Base-by-base conservation (phyloP, 1,140 invertebrate genomes). In the Helicoverpa zea region DNA sequence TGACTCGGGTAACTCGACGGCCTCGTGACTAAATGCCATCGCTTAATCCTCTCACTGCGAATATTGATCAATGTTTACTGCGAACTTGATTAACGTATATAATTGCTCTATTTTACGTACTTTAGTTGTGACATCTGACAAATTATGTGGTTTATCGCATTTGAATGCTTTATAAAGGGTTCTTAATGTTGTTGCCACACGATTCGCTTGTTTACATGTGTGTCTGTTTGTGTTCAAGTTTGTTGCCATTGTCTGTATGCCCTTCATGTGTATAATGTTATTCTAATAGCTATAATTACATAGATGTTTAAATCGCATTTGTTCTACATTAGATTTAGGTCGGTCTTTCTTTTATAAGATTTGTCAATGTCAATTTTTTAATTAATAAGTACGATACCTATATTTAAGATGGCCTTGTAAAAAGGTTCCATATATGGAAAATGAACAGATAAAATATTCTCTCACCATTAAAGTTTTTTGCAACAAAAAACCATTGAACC, bases 11-110 rank as follows among this genome's bases (percentile, higher is more conserved):
- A 35, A 85, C 81, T 77, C 43, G 81, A 14, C 68, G 83, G 82
- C 87, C 87, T 88, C 79, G 87, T 81, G 72, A 82, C 56, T 81
- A 83, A 83, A 88, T 85, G 79, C 68, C 83, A 87, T 84, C 79
- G 81, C 81, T 72, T 84, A 81, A 81, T 88, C 84, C 86, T 86
- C 83, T 87, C 84, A 87, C 87, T 66, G 16, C 35, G 5, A 56
- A 73, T 77, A 77, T 77, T 49, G 61, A 47, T 52, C 52, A 66
- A 66, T 49, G 35, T 16, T 18, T 18, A 49, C 11, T 47, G n/a
- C 12, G 30, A 58, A 52, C 70, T 74, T 74, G 51, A 56, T 59
- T 73, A 30, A 16, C 29, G 14, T 59, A 72, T 14, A 9, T 13
- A 7, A 59, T 75, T 43, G 72, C 54, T 75, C 35, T 51, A 43